Evolutionary conservation across 92 coral and sea anemone genomes (phyloP).

Genomic region (Montipora capitata): DNA sequence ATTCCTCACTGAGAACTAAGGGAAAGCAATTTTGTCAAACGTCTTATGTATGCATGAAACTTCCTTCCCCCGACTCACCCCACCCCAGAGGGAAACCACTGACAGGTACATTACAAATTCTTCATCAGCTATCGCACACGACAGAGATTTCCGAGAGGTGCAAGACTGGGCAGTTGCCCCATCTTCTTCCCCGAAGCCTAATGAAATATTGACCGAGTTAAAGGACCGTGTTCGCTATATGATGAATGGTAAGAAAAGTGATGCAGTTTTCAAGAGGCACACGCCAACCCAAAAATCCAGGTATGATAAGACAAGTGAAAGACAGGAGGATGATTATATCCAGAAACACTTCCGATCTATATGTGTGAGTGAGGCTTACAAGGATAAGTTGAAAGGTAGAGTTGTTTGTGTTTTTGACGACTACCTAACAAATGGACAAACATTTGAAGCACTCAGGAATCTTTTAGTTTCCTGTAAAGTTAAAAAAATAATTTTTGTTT

Average conservation of each 20-base stretch:
- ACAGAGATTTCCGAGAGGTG: constrained; percentile 52
- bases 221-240: constrained; percentile 49
- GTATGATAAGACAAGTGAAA: background rate
- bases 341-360: constrained; percentile 61
- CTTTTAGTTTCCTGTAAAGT: constrained; percentile 49
- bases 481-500: constrained; percentile 56
- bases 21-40: no score
- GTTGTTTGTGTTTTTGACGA: constrained; percentile 71
- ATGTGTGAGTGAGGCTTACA: constrained; percentile 22
- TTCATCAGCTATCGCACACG: constrained; percentile 69
- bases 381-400: constrained; percentile 49
- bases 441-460: constrained; percentile 58
- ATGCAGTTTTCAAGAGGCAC: constrained; percentile 44
- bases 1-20: no score
- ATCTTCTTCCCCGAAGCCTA: constrained; percentile 31
- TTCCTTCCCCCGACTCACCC: no score
- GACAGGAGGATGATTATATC: constrained; percentile 26
- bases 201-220: constrained; percentile 35
- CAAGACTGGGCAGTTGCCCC: constrained; percentile 74
- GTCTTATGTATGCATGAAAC: background rate
- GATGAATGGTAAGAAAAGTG: constrained; percentile 58
- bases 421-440: constrained; percentile 33
- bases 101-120: no score
- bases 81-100: no score
- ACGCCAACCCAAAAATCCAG: constrained; percentile 32